Evolutionary conservation across 2,888 invertebrate species (phyloP).

Genomic region (Carterocephalus palaemon): DNA sequence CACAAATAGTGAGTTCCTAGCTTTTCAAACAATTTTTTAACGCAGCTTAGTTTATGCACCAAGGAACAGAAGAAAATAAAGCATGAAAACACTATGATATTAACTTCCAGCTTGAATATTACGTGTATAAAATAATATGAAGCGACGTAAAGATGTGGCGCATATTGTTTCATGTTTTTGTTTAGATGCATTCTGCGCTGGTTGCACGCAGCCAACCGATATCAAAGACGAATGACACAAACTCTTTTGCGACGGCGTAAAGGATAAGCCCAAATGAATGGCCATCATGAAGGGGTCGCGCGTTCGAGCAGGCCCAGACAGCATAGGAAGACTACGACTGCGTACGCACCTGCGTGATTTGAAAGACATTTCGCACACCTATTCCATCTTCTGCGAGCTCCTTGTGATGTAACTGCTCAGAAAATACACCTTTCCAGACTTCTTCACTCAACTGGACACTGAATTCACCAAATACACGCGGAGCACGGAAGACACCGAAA

Average conservation of each 20-base stretch:
- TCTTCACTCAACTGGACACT: constrained; percentile 63
- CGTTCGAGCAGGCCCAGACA: constrained; percentile 93
- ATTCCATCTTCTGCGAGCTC: constrained; percentile 63
- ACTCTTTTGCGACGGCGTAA: constrained; percentile 78
- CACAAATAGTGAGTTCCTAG: too few relatives aligned
- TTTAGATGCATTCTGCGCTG: constrained; percentile 63
- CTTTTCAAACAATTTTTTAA: too few relatives aligned
- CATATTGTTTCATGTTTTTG: constrained; percentile 57
- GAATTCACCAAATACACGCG: constrained; percentile 62
- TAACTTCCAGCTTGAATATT: constrained; percentile 12
- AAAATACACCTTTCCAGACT: constrained; percentile 72
- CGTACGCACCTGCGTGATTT: constrained; percentile 96
- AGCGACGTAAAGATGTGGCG: constrained; percentile 28
- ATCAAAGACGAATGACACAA: constrained; percentile 72
- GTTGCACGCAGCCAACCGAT: constrained; percentile 55
- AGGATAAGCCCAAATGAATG: constrained; percentile 78
- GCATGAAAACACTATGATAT: too few relatives aligned
- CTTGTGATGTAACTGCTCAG: constrained; percentile 74
- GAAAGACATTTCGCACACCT: constrained; percentile 73
- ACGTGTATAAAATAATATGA: constrained; percentile 21
- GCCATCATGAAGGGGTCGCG: constrained; percentile 78
- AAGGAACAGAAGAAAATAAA: too few relatives aligned
- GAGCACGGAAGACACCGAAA: constrained; percentile 71
- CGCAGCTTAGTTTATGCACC: too few relatives aligned
- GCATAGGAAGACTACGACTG: constrained; percentile 93